Evolutionary conservation across 2,797 vertebrate genomes (phyloP), one percentile per base, ranked within the genome.

Genomic region (Bovichtus variegatus): DNA sequence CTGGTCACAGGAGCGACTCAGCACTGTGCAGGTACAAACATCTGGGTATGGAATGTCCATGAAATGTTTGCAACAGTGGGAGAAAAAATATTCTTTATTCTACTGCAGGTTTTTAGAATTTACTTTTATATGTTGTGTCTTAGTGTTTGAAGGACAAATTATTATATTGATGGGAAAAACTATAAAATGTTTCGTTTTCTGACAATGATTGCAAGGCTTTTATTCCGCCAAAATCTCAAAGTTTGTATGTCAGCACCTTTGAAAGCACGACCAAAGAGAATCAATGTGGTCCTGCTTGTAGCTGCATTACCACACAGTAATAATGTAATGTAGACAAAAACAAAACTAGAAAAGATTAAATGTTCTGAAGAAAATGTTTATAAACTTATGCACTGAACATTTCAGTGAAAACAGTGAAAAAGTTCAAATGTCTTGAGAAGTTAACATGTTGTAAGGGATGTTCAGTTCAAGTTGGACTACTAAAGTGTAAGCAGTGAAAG

Each of bases 1-100:
- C 84, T 87, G 76, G 82, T 80, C 82, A 89, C 66, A 80, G 36
- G 77, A 80, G 72, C 47, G 5, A 85, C 69, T 85, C 82, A 67
- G 79, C 72, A 51, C 61, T 64, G 43, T 51, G 79, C 87, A 87
- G 89, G 81, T 89, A 84, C 78, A 62, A 78, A 84, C 87, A 85
- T 90, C 84, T 90, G 88, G 29, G 63, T n/a, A 31, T 46, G 62
- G 74, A 77, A 82, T 77, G 60, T 66, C 50, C 23, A 65, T 58
- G 18, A 70, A 54, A 78, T 38, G 46, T 74, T n/a, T 57, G 36
- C 43, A 74, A 61, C 51, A 61, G 21, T 38, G 23, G 15, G n/a
- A 63, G 23, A 19, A 41, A 68, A 66, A 73, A n/a, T n/a, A 41
- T 61, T 51, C 9, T n/a, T 40, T 13, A n/a, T 54, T 9, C 21